phyloP scores from a whole-genome alignment of 2,888 invertebrate genomes.

The Strigamia transsilvanica region DNA sequence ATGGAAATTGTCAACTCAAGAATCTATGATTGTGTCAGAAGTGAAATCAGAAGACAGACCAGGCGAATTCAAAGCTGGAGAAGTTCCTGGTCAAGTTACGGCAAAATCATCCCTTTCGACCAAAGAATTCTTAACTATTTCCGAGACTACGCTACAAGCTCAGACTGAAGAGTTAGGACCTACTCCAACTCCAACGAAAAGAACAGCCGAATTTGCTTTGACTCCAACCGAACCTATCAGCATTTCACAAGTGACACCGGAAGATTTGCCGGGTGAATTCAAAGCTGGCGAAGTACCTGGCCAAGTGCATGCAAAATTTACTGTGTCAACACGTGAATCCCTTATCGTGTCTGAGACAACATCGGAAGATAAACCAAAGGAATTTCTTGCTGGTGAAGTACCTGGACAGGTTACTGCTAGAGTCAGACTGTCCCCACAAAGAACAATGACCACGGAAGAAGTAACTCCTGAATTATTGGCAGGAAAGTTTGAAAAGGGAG shows the following conservation, averaged over 20 bases:
- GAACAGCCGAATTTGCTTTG: conserved; percentile 55
- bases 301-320: conserved; percentile 54
- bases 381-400: conserved; percentile 53
- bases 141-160: neutral
- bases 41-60: conserved; percentile 55
- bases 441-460: conserved; percentile 56
- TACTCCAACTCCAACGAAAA: conserved; percentile 54
- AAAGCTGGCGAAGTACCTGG: conserved; percentile 51
- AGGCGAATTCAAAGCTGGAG: conserved; percentile 53
- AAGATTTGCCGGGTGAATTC: conserved; percentile 52
- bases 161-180: conserved; percentile 50
- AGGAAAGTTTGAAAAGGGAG: conserved; percentile 51
- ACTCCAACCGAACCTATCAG: conserved; percentile 52
- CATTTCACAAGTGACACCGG: conserved; percentile 51
- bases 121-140: conserved; percentile 54
- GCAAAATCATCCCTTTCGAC: conserved; percentile 54
- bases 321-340: conserved; percentile 57
- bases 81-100: conserved; percentile 51
- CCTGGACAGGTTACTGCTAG: conserved; percentile 52
- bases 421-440: conserved; percentile 55
- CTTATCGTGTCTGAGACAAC: conserved; percentile 58
- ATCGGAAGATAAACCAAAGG: conserved; percentile 54
- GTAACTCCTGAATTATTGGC: conserved; percentile 51
- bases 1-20: conserved; percentile 56
- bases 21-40: conserved; percentile 58